phyloP scores from a whole-genome alignment of 37 sponge, comb jelly and placozoan species.

The Agelas oroides region DNA sequence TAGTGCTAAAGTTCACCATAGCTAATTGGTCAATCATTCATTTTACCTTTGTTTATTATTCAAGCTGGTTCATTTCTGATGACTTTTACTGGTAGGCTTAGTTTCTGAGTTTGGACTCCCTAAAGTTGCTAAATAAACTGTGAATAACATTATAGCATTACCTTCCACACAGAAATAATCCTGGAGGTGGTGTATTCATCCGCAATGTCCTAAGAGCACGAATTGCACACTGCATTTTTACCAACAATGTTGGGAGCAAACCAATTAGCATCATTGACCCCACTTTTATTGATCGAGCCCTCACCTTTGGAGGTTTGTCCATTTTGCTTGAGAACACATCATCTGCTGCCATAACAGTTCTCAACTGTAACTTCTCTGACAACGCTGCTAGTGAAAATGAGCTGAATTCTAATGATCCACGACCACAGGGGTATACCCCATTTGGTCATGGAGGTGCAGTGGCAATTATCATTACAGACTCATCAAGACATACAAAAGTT shows the following conservation, averaged over 20 bases:
- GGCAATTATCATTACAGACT: neutral
- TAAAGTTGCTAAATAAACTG: too few species aligned
- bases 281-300: neutral
- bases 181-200: neutral
- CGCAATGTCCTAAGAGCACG: neutral
- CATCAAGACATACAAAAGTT: neutral
- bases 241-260: neutral
- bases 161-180: slow-evolving; percentile 15
- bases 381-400: slow-evolving; percentile 15
- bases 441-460: slow-evolving; percentile 72
- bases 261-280: neutral
- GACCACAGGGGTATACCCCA: slow-evolving; percentile 11
- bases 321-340: neutral
- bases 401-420: slow-evolving; percentile 5
- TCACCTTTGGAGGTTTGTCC: neutral
- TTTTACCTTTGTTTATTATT: too few species aligned
- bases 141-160: too few species aligned
- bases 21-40: too few species aligned
- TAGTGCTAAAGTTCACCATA: too few species aligned
- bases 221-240: slow-evolving; percentile 7
- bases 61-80: too few species aligned
- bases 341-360: neutral
- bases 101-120: too few species aligned
- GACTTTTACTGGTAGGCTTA: too few species aligned
- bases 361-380: slow-evolving; percentile 18